Percentiles rank a stretch among this genome's conserved stretches.
Evolutionary conservation across 2,113 vertebrate species (phyloP).

Genomic region (Chloroceryle aenea): DNA sequence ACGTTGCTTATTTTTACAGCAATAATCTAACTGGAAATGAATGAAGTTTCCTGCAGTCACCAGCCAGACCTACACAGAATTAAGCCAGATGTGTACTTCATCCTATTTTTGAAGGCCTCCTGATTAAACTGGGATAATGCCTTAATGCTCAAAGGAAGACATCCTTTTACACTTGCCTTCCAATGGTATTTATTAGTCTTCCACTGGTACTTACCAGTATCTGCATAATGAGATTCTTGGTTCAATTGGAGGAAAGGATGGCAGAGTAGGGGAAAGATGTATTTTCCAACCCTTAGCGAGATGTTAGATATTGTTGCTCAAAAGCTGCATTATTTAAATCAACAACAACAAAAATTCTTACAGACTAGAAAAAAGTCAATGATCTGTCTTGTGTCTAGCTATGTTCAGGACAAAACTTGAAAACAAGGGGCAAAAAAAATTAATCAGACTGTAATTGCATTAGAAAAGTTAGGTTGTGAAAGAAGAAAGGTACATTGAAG

Average conservation of each 20-base stretch:
- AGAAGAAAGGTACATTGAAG: neutral
- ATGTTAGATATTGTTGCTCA: neutral
- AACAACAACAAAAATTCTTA: neutral
- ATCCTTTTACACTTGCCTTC: neutral
- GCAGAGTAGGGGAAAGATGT: neutral
- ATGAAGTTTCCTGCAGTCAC: neutral
- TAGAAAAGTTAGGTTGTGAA: neutral
- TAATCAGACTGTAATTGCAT: neutral
- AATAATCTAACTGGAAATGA: neutral
- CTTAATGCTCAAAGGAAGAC: neutral
- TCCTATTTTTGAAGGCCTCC: neutral
- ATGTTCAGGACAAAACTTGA: neutral
- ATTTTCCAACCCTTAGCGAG: neutral
- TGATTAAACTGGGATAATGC: neutral
- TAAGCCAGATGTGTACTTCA: neutral
- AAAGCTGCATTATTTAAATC: neutral
- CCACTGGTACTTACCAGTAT: neutral
- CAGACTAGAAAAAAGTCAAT: neutral
- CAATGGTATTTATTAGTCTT: neutral
- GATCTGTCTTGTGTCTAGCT: neutral
- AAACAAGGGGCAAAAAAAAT: neutral
- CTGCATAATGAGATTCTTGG: neutral
- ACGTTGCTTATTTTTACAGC: neutral
- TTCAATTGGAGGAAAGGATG: neutral
- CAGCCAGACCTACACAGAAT: neutral